Conservation (phyloP, 2,113 vertebrate genomes). For the Setophaga kirtlandii region DNA sequence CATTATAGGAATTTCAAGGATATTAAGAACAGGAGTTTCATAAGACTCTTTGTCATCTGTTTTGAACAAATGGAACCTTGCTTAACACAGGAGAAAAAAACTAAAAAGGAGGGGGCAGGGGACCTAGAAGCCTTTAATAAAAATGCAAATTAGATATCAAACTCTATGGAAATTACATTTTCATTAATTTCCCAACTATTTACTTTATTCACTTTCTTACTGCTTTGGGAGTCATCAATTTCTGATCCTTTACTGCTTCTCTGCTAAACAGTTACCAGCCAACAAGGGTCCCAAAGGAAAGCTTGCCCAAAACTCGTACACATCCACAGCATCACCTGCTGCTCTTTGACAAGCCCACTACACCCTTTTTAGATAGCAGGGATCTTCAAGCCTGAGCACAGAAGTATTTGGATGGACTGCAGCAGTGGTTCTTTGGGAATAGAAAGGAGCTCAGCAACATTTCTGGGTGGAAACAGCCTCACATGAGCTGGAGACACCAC, state of each 20-base stretch:
- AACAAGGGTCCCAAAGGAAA: not conserved
- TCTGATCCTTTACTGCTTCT: not conserved
- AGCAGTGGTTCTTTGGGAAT: not conserved
- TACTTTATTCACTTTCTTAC: not conserved
- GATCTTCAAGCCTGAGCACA: not conserved
- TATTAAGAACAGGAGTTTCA: not conserved
- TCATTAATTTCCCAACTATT: not conserved
- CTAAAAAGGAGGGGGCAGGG: fast-evolving
- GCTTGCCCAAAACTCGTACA: not conserved
- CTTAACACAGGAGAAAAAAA: not conserved
- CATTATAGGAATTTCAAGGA: not conserved
- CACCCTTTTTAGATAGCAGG: not conserved
- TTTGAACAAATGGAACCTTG: not conserved
- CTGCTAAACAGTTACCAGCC: not conserved
- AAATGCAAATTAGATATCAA: not conserved
- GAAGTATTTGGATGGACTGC: not conserved
- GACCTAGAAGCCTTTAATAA: not conserved
- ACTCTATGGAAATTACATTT: not conserved
- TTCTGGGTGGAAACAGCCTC: not conserved
- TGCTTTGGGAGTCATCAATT: not conserved
- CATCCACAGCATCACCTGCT: not conserved
- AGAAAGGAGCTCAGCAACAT: not conserved
- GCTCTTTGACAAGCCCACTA: not conserved
- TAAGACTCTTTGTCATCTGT: not conserved
- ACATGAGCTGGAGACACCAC: not conserved